These are phyloP conservation scores for Rhodinocichla rosea DNA, from an alignment of 2,113 vertebrate species.

Conservation along the genomic window DNA sequence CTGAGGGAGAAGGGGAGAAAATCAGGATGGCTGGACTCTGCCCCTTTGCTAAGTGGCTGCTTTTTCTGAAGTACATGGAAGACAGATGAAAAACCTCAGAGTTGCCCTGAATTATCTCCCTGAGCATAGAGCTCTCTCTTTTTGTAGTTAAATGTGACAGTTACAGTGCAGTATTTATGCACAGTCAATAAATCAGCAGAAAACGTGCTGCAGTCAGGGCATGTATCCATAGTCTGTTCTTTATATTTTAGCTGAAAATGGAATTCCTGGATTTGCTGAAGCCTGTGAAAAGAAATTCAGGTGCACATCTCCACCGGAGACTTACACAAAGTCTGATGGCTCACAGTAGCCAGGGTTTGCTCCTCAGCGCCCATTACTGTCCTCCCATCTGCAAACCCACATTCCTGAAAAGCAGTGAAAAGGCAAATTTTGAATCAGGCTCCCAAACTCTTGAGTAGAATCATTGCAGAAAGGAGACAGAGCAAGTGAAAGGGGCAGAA, in stretches of 20 bases:
- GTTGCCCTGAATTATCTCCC: slow-evolving; percentile 27
- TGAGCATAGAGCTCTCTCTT: slow-evolving; percentile 4
- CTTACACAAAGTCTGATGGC: not conserved
- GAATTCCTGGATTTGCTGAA: not conserved
- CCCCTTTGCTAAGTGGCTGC: not conserved
- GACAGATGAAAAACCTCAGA: not conserved
- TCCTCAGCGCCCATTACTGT: not conserved
- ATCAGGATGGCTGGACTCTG: not conserved
- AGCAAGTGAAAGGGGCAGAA: not conserved
- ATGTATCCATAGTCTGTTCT: not conserved
- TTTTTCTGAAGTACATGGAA: not conserved
- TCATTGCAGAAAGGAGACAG: not conserved
- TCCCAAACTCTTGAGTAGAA: not conserved
- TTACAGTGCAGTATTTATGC: slow-evolving; percentile 22
- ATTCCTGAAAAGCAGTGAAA: not conserved
- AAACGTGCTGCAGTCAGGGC: slow-evolving; percentile 9
- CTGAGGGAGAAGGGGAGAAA: not conserved
- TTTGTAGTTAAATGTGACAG: slow-evolving; percentile 36
- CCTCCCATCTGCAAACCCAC: not conserved
- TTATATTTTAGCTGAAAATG: not conserved
- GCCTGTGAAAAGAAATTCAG: not conserved
- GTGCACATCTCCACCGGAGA: not conserved
- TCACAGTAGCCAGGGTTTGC: not conserved
- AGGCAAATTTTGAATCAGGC: not conserved
- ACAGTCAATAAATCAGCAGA: slow-evolving; percentile 46